Base-by-base conservation (phyloP, 2,888 invertebrate species). In the Phortica okadai region DNA sequence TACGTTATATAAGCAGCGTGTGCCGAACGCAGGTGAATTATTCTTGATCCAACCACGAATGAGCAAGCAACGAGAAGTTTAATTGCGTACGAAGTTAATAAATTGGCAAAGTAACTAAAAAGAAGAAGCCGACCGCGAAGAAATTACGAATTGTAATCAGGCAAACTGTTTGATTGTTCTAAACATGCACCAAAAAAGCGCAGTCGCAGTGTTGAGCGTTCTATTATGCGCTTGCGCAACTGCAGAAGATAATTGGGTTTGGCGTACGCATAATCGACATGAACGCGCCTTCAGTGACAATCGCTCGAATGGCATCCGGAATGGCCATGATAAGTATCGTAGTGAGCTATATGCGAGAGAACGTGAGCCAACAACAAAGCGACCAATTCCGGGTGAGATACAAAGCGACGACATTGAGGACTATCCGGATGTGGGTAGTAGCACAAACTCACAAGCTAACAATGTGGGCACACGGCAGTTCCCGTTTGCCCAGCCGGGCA, bases 321-420 rank as follows among this genome's bases (percentile, higher is more conserved):
- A 84, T 2, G 75, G 79, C 6, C 77, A 79, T 16, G 78, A 79
- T 73, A 82, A 77, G 75, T 78, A 84, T 73, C 72, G 82, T 56
- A 64, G 77, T 7, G 76, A 77, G 50, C 74, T 76, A 10, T 82
- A 87, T 66, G 82, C 80, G 4, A 76, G 83, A 25, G 84, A 82
- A 8, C 85, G 91, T 1, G 91, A 91, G 70, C 90, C 90, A 14
- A 90, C 91, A 0, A 91, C 91, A 2, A 83, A 84, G 41, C 79
- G 88, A 11, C 90, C 91, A 8, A 44, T 87, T 41, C 86, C 87
- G 0, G 90, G 90, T 0, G 82, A 87, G 54, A 82, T 85, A 1
- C 88, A 89, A 75, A 89, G 85, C 76, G 91, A 91, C 69, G 90
- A 91, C 74, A 90, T 91, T 21, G 90, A 90, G 73, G 91, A 91